Conservation (phyloP, 2,797 vertebrate species). For the Pogoniulus pusillus region DNA sequence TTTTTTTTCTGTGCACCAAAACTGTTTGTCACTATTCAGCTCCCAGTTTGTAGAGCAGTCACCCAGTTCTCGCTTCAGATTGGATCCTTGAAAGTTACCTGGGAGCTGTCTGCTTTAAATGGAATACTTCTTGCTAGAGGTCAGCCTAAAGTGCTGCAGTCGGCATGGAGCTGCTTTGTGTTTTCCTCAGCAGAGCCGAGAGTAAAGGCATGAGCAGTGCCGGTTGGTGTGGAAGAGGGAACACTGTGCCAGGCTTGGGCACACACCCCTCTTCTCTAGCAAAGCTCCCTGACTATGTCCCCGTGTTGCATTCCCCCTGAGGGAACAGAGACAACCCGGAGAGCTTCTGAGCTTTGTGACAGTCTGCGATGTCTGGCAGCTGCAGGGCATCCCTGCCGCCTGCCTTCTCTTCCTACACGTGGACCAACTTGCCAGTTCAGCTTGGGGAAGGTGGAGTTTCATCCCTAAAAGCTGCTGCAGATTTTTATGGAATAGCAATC, state of each 20-base stretch:
- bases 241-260: neutral
- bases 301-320: accelerated
- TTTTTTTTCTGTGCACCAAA: neutral
- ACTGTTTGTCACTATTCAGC: neutral
- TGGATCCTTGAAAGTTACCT: neutral
- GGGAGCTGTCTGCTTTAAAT: neutral
- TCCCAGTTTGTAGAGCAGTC: neutral
- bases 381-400: neutral
- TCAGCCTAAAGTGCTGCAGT: neutral
- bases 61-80: neutral
- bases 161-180: neutral
- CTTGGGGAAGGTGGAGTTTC: neutral
- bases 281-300: neutral
- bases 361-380: neutral
- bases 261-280: neutral
- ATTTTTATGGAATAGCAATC: neutral
- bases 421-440: neutral
- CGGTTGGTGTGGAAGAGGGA: accelerated
- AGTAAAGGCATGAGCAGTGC: neutral
- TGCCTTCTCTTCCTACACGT: neutral
- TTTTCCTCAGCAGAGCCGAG: neutral
- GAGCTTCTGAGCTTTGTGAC: neutral
- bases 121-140: neutral
- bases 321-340: neutral
- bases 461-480: neutral